phyloP scores from a whole-genome alignment of 1,140 invertebrate species.

The Drosophila athabasca region DNA sequence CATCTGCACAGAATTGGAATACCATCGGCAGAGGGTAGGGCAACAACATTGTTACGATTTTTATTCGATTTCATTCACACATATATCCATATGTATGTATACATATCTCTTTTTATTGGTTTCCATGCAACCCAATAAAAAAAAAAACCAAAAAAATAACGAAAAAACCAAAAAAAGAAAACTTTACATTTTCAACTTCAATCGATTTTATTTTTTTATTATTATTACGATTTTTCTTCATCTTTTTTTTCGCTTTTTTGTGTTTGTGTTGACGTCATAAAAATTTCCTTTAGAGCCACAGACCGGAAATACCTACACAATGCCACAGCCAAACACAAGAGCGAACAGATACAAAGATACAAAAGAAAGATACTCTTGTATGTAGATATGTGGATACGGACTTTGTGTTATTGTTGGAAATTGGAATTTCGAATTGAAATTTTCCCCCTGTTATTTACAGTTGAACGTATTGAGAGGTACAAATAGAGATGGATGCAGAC shows the following conservation, averaged over 20 bases:
- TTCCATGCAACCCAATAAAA: slow-evolving; percentile 34
- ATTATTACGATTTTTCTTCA: slow-evolving; percentile 32
- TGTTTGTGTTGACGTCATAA: slow-evolving; percentile 65
- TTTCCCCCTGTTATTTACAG: slow-evolving; percentile 52
- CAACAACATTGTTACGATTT: slow-evolving; percentile 26
- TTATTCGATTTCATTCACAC: slow-evolving; percentile 19
- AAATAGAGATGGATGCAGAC: slow-evolving; percentile 2
- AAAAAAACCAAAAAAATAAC: no score
- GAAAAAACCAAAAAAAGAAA: slow-evolving; percentile 22
- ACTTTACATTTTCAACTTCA: slow-evolving; percentile 41
- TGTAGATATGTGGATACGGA: slow-evolving; percentile 16
- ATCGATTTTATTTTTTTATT: slow-evolving; percentile 32
- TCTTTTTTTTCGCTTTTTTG: slow-evolving; percentile 27
- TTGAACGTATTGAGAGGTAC: slow-evolving; percentile 37
- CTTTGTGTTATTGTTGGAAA: slow-evolving; percentile 47
- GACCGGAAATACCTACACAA: slow-evolving; percentile 72
- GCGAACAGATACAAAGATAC: slow-evolving; percentile 18
- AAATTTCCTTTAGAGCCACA: slow-evolving; percentile 63
- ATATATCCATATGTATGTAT: no score
- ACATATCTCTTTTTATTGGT: slow-evolving; percentile 51
- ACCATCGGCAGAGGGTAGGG: neutral
- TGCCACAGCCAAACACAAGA: slow-evolving; percentile 23
- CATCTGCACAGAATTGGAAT: neutral
- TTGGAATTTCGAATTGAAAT: slow-evolving; percentile 52
- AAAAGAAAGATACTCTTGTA: no score